A percentile compares a stretch with the other conserved stretches of the same genome.
Conservation (phyloP, 1,140 invertebrate species). For the Ostrea edulis region DNA sequence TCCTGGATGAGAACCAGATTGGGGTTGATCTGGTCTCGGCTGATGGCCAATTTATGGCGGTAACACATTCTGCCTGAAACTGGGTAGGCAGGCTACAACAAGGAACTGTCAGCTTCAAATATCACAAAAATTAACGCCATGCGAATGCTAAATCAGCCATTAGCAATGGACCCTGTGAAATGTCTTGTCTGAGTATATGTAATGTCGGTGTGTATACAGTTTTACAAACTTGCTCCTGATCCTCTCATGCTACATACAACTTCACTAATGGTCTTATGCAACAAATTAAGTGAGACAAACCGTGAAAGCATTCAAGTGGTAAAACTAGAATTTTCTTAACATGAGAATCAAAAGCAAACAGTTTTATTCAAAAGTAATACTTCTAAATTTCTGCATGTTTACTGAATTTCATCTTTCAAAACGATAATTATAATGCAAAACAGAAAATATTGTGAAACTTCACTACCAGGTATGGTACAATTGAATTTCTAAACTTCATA, state of each 20-base stretch:
- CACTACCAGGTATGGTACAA: too few relatives aligned
- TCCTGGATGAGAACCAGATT: constrained; percentile 31
- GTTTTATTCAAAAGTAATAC: too few relatives aligned
- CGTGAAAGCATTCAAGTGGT: neutral
- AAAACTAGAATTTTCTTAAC: neutral
- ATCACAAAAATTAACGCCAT: neutral
- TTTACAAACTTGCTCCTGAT: constrained; percentile 1
- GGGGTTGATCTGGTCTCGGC: constrained; percentile 25
- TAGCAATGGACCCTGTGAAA: neutral
- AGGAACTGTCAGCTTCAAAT: neutral
- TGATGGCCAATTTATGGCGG: constrained; percentile 7
- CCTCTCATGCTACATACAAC: neutral
- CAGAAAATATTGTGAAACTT: too few relatives aligned
- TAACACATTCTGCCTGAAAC: constrained; percentile 3
- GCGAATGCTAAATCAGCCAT: neutral
- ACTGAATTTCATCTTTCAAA: too few relatives aligned
- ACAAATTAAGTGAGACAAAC: neutral
- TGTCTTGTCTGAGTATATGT: neutral
- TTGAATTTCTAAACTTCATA: too few relatives aligned
- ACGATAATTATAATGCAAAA: too few relatives aligned
- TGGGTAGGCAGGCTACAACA: constrained; percentile 9
- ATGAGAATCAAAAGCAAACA: neutral
- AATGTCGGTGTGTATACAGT: neutral
- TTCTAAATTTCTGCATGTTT: too few relatives aligned
- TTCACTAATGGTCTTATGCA: neutral